Evolutionary conservation across 2,113 vertebrate genomes (phyloP).

Genomic region (Pedionomus torquatus): DNA sequence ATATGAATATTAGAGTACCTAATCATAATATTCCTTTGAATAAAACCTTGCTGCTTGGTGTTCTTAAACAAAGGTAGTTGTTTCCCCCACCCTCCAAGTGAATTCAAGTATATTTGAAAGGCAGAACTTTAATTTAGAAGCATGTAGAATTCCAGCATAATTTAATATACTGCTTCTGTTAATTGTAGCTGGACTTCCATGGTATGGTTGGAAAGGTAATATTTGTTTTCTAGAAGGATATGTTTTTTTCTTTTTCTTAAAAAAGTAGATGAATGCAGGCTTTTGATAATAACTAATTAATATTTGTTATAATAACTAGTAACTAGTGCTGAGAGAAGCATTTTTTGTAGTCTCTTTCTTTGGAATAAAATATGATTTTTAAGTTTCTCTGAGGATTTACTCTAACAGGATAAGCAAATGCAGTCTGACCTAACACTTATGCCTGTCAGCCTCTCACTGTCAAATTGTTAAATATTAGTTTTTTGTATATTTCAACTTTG

Average conservation of each 20-base stretch:
- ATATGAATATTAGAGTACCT: not conserved
- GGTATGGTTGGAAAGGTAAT: not conserved
- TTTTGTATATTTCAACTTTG: not conserved
- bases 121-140: not conserved
- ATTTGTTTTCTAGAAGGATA: not conserved
- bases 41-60: not conserved
- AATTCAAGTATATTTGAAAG: not conserved
- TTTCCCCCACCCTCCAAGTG: accelerated
- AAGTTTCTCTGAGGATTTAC: not conserved
- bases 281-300: not conserved
- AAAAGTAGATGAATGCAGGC: no score
- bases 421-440: not conserved
- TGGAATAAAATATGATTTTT: not conserved
- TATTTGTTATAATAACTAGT: not conserved
- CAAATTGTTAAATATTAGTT: not conserved
- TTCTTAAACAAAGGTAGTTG: not conserved
- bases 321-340: not conserved
- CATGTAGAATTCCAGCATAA: not conserved
- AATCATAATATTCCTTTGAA: not conserved
- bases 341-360: not conserved
- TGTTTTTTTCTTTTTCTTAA: not conserved
- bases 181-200: not conserved
- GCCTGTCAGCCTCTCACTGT: not conserved
- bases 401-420: not conserved
- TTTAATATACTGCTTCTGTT: not conserved